Conservation (phyloP, 2,888 invertebrate genomes). For the Lacanobia oleracea region DNA sequence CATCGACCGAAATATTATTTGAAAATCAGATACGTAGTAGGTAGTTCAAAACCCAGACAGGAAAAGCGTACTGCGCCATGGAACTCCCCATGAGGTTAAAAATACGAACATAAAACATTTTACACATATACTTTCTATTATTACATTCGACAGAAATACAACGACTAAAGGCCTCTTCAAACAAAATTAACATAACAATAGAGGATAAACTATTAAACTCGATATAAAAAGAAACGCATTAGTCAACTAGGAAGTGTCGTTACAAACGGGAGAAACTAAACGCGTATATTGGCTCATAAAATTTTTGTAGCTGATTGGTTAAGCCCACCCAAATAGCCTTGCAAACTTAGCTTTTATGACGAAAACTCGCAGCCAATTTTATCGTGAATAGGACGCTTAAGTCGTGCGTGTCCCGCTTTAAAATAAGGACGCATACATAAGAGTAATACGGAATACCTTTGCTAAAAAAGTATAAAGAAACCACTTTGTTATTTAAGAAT, state of each 20-base stretch:
- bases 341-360: conserved; percentile 60
- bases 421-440: conserved; percentile 22
- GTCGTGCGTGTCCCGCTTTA: conserved; percentile 12
- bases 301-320: conserved; percentile 53
- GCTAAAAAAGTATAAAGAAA: conserved; percentile 15
- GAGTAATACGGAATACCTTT: background rate
- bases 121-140: conserved; percentile 31
- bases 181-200: conserved; percentile 41
- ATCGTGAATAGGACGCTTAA: conserved; percentile 29
- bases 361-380: conserved; percentile 25
- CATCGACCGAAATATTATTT: background rate
- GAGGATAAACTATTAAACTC: conserved; percentile 45
- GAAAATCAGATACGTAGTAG: background rate
- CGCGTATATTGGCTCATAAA: conserved; percentile 49
- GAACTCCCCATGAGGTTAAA: conserved; percentile 23
- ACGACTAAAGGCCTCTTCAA: conserved; percentile 19
- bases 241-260: conserved; percentile 49
- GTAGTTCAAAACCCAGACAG: background rate
- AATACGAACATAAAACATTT: conserved; percentile 27
- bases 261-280: conserved; percentile 39
- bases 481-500: conserved; percentile 18
- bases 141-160: conserved; percentile 10
- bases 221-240: conserved; percentile 47
- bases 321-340: conserved; percentile 40
- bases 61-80: conserved; percentile 15